These are phyloP conservation scores for Pleuronectes platessa DNA, from an alignment of 2,113 vertebrate species.

Conservation along the genomic window DNA sequence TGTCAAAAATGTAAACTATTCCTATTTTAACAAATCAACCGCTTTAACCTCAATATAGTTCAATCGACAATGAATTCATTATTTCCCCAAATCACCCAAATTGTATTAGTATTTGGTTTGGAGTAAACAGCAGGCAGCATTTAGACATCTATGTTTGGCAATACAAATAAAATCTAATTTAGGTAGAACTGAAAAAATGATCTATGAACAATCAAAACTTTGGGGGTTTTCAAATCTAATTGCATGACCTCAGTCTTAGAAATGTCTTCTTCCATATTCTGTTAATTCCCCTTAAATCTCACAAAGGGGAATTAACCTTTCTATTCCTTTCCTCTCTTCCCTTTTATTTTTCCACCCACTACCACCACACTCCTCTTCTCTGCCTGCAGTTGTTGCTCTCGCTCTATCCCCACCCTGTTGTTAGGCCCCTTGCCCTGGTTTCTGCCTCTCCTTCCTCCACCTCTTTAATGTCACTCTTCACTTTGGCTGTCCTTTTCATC, in stretches of 20 bases:
- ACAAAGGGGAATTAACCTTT: neutral
- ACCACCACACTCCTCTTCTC: neutral
- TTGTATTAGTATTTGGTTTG: neutral
- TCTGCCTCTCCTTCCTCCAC: slow-evolving; percentile 19
- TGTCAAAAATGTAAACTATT: neutral
- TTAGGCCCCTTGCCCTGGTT: neutral
- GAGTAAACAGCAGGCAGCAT: neutral
- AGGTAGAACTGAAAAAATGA: neutral
- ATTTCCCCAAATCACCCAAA: neutral
- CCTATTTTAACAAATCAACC: no score
- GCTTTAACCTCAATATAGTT: neutral
- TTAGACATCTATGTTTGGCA: neutral
- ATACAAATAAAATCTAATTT: neutral
- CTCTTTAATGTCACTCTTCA: slow-evolving; percentile 19
- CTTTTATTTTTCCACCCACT: neutral
- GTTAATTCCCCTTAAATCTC: neutral
- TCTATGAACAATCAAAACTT: neutral
- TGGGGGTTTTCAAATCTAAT: neutral
- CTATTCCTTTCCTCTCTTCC: neutral
- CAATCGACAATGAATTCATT: neutral
- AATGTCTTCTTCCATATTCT: neutral
- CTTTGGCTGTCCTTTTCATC: slow-evolving; percentile 22
- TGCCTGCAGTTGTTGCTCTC: slow-evolving; percentile 10
- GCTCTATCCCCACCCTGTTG: neutral
- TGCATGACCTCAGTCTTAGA: neutral